A percentile compares a stretch with the other conserved stretches of the same genome.
Evolutionary conservation across 2,113 vertebrate genomes (phyloP).

Genomic region (Rhineura floridana): DNA sequence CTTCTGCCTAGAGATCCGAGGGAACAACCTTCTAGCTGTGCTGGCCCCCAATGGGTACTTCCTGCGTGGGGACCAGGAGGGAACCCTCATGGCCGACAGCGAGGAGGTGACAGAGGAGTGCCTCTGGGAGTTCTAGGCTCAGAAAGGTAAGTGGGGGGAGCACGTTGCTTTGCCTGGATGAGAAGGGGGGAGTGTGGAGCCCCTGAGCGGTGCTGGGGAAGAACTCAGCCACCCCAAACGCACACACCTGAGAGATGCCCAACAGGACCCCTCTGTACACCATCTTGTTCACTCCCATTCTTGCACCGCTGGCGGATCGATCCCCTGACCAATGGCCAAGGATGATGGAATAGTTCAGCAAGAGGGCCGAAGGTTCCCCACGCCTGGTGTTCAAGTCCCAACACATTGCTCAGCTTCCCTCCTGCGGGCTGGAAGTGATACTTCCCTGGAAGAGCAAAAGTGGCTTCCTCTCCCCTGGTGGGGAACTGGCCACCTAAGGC

Average conservation of each 20-base stretch:
- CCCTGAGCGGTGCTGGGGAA: background rate
- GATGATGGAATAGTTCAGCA: too few species aligned
- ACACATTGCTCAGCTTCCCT: background rate
- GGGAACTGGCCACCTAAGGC: too few species aligned
- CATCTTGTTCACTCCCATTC: too few species aligned
- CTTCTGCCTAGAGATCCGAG: conserved; percentile 69
- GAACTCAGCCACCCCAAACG: too few species aligned
- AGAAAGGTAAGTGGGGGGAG: background rate
- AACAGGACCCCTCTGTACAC: background rate
- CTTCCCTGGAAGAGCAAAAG: background rate
- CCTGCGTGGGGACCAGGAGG: conserved; percentile 56
- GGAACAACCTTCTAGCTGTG: conserved; percentile 63
- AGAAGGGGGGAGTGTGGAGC: background rate
- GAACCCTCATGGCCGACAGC: conserved; percentile 61
- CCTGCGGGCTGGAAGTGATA: background rate
- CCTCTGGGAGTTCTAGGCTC: conserved; percentile 73
- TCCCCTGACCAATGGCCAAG: too few species aligned
- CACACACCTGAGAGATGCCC: background rate
- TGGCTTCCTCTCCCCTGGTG: background rate
- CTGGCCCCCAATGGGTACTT: conserved; percentile 69
- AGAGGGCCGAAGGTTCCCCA: too few species aligned
- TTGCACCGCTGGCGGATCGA: background rate
- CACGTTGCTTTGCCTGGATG: too few species aligned
- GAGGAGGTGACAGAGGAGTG: conserved; percentile 59
- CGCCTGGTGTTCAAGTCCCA: background rate